Percentiles rank a stretch among this genome's conserved stretches.
Conservation (phyloP, 2,113 vertebrate species). For the Cisticola juncidis region DNA sequence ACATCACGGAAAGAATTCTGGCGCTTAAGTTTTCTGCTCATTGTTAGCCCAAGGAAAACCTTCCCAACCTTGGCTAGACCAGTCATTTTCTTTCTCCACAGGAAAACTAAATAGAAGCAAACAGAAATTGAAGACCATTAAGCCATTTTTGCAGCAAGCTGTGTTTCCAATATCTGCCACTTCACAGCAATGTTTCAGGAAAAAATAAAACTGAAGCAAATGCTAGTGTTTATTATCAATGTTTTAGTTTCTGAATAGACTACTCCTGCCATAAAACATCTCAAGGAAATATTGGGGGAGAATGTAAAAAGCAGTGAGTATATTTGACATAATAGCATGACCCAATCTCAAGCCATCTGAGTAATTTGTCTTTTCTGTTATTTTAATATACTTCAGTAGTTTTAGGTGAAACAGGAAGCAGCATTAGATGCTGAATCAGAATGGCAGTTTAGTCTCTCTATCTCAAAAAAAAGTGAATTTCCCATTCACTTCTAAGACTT, state of each 20-base stretch:
- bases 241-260: background rate
- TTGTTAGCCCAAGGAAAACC: background rate
- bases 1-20: constrained; percentile 23
- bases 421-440: background rate
- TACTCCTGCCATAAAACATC: background rate
- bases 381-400: background rate
- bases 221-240: background rate
- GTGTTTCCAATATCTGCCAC: background rate
- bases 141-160: background rate
- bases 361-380: background rate
- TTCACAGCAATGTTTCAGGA: background rate
- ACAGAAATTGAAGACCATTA: background rate
- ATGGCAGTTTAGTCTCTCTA: background rate
- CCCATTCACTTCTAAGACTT: background rate
- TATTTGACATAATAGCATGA: background rate
- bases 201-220: background rate
- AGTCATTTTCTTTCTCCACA: background rate
- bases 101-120: background rate
- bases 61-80: background rate
- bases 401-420: background rate
- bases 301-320: background rate
- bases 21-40: background rate
- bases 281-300: background rate
- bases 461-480: background rate
- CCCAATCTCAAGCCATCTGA: background rate